Conservation (phyloP, 2,888 invertebrate genomes). For the Xanthorhoe designata region DNA sequence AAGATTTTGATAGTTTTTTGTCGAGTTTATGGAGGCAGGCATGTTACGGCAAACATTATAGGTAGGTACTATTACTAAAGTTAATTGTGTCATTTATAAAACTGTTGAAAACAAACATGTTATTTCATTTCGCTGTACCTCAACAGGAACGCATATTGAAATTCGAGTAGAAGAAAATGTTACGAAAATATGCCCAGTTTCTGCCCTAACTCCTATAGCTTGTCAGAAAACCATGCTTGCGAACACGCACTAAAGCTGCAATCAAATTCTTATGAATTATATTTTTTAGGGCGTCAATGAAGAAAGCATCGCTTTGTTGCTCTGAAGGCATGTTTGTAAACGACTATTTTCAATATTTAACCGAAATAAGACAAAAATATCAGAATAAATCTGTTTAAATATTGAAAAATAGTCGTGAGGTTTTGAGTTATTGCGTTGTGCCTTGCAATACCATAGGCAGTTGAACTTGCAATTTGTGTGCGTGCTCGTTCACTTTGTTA, state of each 20-base stretch:
- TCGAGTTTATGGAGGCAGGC: conserved; percentile 31
- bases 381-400: conserved; percentile 5
- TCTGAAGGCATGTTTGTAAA: conserved; percentile 5
- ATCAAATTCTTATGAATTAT: not conserved
- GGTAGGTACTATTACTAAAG: conserved; percentile 27
- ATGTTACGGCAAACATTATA: conserved; percentile 17
- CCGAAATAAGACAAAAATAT: not conserved
- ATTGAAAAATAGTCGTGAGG: conserved; percentile 16
- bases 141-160: not conserved
- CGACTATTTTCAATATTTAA: conserved; percentile 13
- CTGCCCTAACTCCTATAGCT: conserved; percentile 39
- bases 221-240: conserved; percentile 59
- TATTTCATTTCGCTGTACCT: conserved; percentile 37
- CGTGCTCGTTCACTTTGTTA: conserved; percentile 49
- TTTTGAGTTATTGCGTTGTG: conserved; percentile 25
- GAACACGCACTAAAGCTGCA: conserved; percentile 18
- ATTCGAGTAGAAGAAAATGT: not conserved
- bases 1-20: conserved; percentile 29
- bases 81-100: conserved; percentile 29
- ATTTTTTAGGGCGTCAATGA: conserved; percentile 11
- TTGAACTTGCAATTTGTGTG: conserved; percentile 21
- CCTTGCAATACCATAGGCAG: conserved; percentile 18
- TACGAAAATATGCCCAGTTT: not conserved
- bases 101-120: conserved; percentile 26
- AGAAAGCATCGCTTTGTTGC: conserved; percentile 3